Base-by-base conservation (phyloP, 2,113 vertebrate species). In the Lepidothrix coronata region DNA sequence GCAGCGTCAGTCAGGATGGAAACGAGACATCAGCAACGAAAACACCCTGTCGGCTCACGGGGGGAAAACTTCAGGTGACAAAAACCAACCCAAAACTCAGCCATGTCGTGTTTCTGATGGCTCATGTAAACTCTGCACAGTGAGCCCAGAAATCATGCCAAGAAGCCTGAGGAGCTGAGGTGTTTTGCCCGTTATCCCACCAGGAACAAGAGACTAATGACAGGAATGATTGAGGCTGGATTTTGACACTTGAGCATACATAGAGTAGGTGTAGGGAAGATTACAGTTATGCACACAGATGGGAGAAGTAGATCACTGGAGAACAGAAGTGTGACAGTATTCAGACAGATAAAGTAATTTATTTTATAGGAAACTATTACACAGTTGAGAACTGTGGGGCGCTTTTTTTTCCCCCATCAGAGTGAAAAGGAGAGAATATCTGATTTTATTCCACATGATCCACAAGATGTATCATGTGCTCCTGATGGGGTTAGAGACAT, bases 331-430 rank as follows among this genome's bases (percentile, higher is more conserved):
- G 63, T 96, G 91, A 96, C 93, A 96, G 88, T 21, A 89, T 96
- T 93, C 96, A 95, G 95, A 95, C 95, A 97, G 95, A 93, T 68
- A 95, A 96, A 89, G 83, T 84, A 84, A 96, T 96, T 94, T 88
- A 96, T 84, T 95, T 96, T 89, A 80, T 88, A 92, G 94, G 80
- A 96, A 96, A 72, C 19, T 30, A 96, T 95, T 96, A 93, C 35
- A 49, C 62, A 85, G 81, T 78, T 95, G 75, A 91, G 87, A 95
- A 87, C 75, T 37, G 62, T 68, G 85, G 78, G 76, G 82, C 12
- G 82, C 12, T 66, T 85, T 79, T 82, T 78, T 51, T 63, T n/a
- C 5, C 3, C 13, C 33, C 68, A 63, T 76, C 75, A 49, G 78
- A 88, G 55, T n/a, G 84, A 81, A 87, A 85, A 94, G 81, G 59